Base-by-base conservation (phyloP, 1,140 invertebrate genomes). In the Asobara japonica region DNA sequence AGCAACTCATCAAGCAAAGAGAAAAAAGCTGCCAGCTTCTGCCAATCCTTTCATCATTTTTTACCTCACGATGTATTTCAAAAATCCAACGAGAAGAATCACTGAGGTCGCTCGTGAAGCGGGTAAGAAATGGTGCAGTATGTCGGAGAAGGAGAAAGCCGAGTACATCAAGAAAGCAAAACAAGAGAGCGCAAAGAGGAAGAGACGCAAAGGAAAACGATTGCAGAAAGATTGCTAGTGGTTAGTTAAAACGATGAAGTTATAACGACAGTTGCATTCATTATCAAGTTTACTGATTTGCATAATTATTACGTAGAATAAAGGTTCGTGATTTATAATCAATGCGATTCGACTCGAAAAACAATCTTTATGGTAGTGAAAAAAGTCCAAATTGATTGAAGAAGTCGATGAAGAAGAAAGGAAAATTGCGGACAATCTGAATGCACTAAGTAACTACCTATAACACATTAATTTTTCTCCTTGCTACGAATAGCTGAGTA, bases 1-100 rank as follows among this genome's bases (percentile, higher is more conserved):
- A 36, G 31, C 45, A 75, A n/a, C 27, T 16, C 2, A 64, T 20
- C 16, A 41, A 36, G 31, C 45, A 5, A 62, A 8, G 30, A 67
- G 31, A 38, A 75, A 30, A 3, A 73, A 33, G 25, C 31, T 13
- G 29, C 38, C 48, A 11, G 0, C 66, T 3, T 79, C 78, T 13
- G 7, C 33, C 1, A 84, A 86, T 76, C 80, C 81, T 0, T 86
- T 83, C 60, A 79, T 85, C 11, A 78, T 81, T 1, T 85, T 82
- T 67, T 86, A 80, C 30, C 65, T 85, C 38, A 76, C 78, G 36
- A 77, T 80, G 75, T 82, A 79, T 30, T 79, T 38, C 20, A 76
- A 78, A 11, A 68, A 45, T 18, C 76, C 79, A 0, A 74, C 48
- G 0, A 75, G 72, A 45, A 74, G 30, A 6, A 77, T 84, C 0